phyloP scores from a whole-genome alignment of 2,888 invertebrate genomes.

The Pterostichus madidus region DNA sequence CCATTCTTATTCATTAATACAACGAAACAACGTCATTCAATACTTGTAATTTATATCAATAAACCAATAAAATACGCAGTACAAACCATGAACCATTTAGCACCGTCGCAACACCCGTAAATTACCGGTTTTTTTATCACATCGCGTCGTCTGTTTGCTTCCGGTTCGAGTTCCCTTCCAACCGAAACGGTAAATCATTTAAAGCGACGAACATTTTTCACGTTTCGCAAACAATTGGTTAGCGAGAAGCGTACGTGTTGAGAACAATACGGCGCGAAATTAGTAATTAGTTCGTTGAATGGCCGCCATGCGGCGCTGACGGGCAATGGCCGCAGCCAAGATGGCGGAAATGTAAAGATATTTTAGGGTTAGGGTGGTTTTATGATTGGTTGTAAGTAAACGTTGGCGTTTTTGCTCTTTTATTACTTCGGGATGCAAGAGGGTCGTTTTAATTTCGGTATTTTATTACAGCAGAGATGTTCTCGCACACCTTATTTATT shows the following conservation, averaged over 20 bases:
- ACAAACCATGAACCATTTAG: slow-evolving; percentile 9
- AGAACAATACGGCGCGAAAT: slow-evolving; percentile 60
- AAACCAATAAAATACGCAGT: slow-evolving; percentile 30
- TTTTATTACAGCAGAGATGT: not conserved
- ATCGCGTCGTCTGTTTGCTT: slow-evolving; percentile 27
- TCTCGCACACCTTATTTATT: slow-evolving; percentile 8
- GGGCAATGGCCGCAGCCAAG: not conserved
- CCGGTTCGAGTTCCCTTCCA: slow-evolving; percentile 12
- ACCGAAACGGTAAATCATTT: slow-evolving; percentile 56
- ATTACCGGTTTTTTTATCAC: slow-evolving; percentile 40
- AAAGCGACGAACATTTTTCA: slow-evolving; percentile 62
- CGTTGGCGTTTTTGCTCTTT: slow-evolving; percentile 23
- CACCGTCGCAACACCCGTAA: slow-evolving; percentile 16
- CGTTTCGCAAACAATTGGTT: slow-evolving; percentile 61
- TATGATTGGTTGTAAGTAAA: slow-evolving; percentile 40
- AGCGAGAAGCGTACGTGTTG: slow-evolving; percentile 48
- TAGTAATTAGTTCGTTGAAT: slow-evolving; percentile 59
- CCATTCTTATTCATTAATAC: slow-evolving; percentile 7
- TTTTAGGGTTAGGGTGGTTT: slow-evolving; percentile 43
- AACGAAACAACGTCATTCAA: slow-evolving; percentile 25
- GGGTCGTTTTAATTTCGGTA: slow-evolving; percentile 41
- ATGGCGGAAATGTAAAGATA: slow-evolving; percentile 47
- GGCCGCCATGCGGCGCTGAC: slow-evolving; percentile 19
- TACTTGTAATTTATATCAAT: slow-evolving; percentile 37
- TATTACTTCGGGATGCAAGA: not conserved